phyloP scores from a whole-genome alignment of 2,888 invertebrate genomes.

The Brachypterus glaber region DNA sequence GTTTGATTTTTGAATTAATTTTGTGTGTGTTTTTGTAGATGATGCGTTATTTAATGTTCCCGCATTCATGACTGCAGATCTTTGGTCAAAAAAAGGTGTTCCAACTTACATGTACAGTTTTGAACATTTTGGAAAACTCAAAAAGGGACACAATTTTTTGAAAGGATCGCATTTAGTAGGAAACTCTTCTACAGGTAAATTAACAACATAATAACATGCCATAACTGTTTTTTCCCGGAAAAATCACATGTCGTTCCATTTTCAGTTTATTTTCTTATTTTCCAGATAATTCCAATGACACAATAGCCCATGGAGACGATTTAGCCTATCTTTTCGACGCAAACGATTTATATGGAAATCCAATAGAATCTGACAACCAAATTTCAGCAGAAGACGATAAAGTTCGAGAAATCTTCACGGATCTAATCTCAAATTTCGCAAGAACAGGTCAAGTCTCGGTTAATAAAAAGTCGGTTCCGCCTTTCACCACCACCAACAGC shows the following conservation, averaged over 20 bases:
- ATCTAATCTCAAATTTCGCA: constrained; percentile 59
- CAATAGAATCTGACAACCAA: constrained; percentile 38
- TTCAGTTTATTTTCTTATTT: too few species aligned
- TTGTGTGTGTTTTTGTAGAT: constrained; percentile 46
- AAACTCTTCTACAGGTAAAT: constrained; percentile 24
- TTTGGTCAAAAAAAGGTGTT: constrained; percentile 51
- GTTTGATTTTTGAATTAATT: background rate
- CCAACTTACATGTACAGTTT: constrained; percentile 66
- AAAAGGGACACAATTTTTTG: constrained; percentile 55
- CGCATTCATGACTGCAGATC: constrained; percentile 58
- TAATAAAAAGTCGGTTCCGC: constrained; percentile 35
- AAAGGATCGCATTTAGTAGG: constrained; percentile 56
- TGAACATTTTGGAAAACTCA: constrained; percentile 56
- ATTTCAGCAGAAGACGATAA: constrained; percentile 48
- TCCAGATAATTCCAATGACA: constrained; percentile 25
- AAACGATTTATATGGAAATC: constrained; percentile 50
- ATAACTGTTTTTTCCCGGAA: too few species aligned
- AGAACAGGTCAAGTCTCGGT: constrained; percentile 40
- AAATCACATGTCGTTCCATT: too few species aligned
- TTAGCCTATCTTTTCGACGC: constrained; percentile 62
- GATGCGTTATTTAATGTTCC: constrained; percentile 72
- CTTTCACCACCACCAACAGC: constrained; percentile 39
- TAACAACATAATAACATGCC: too few species aligned
- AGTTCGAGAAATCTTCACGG: constrained; percentile 57
- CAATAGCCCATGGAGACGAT: constrained; percentile 63